Evolutionary conservation across 2,797 vertebrate genomes (phyloP).

Genomic region (Chiropotes sagulatus): DNA sequence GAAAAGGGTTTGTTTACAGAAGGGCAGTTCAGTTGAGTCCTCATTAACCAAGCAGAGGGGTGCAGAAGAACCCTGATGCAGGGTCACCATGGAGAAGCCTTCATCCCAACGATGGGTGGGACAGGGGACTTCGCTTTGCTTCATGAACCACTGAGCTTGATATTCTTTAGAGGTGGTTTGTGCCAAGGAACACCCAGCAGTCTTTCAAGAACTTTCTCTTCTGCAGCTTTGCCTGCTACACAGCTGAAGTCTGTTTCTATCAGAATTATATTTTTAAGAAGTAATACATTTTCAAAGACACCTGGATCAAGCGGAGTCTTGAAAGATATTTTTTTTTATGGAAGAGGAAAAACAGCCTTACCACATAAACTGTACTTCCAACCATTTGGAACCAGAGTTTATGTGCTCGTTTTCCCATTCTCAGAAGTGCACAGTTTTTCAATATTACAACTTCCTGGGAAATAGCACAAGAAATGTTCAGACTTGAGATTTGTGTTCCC

Average conservation of each 20-base stretch:
- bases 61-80: not conserved
- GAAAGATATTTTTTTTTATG: not conserved
- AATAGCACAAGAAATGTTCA: slow-evolving; percentile 47
- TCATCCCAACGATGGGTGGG: not conserved
- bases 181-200: not conserved
- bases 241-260: not conserved
- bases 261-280: slow-evolving; percentile 41
- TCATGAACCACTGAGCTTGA: not conserved
- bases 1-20: not conserved
- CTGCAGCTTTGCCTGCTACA: not conserved
- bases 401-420: not conserved
- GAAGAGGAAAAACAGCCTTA: not conserved
- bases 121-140: not conserved
- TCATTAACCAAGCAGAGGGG: not conserved
- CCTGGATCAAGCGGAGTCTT: not conserved
- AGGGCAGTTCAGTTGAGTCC: not conserved
- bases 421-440: slow-evolving; percentile 35
- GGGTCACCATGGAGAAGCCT: not conserved
- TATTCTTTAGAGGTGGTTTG: not conserved
- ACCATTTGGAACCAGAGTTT: slow-evolving; percentile 13
- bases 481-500: slow-evolving; percentile 36
- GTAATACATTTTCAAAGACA: not conserved
- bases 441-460: not conserved
- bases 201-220: not conserved
- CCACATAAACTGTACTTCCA: not conserved